A percentile compares a stretch with the other conserved stretches of the same genome.
These are phyloP conservation scores for Eumaeus atala DNA, from an alignment of 1,140 invertebrate species.

Conservation along the genomic window DNA sequence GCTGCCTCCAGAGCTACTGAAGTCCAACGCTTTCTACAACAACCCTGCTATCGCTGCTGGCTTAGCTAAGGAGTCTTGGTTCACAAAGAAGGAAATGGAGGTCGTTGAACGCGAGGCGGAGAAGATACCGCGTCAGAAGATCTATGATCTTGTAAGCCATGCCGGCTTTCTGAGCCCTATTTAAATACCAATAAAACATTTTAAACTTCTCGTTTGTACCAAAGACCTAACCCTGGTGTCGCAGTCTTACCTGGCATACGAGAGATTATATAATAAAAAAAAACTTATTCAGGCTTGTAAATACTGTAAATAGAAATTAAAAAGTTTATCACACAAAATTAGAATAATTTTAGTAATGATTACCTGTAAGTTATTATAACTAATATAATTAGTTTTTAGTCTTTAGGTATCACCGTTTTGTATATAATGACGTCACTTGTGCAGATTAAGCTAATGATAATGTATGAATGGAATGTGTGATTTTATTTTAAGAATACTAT, in stretches of 20 bases:
- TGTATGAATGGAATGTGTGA: too few species aligned
- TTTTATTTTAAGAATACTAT: too few species aligned
- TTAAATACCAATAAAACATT: slow-evolving; percentile 18
- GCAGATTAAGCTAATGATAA: background rate
- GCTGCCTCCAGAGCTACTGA: slow-evolving; percentile 74
- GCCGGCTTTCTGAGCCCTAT: slow-evolving; percentile 76
- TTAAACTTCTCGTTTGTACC: background rate
- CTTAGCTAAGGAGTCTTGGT: slow-evolving; percentile 84
- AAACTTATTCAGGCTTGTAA: slow-evolving; percentile 3
- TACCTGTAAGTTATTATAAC: slow-evolving; percentile 1
- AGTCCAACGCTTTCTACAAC: slow-evolving; percentile 82
- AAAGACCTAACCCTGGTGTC: too few species aligned
- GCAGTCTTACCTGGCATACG: too few species aligned
- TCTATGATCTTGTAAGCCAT: slow-evolving; percentile 82
- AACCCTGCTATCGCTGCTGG: slow-evolving; percentile 81
- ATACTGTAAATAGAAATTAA: slow-evolving; percentile 2
- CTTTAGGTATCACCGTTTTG: background rate
- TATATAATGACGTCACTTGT: slow-evolving; percentile 5
- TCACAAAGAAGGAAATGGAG: slow-evolving; percentile 81
- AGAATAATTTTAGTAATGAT: background rate
- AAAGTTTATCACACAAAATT: slow-evolving; percentile 6
- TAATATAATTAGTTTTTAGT: too few species aligned
- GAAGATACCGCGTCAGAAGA: slow-evolving; percentile 83
- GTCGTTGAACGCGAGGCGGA: slow-evolving; percentile 85
- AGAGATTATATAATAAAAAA: too few species aligned